Evolutionary conservation across 1,140 invertebrate genomes (phyloP), one percentile per base, ranked within the genome.

Genomic region (Trachymyrmex cornetzi): DNA sequence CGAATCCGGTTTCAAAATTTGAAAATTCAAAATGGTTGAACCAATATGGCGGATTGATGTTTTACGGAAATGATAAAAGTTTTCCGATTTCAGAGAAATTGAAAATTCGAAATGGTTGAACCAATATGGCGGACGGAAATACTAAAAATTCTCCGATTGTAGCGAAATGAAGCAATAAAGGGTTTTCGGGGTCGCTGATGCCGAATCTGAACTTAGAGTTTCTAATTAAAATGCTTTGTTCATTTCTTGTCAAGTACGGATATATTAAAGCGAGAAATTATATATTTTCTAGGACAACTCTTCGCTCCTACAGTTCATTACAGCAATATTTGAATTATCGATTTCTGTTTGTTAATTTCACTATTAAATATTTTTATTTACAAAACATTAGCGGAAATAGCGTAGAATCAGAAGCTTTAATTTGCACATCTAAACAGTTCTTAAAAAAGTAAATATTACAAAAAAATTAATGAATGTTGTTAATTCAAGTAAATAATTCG

Each of bases 211-310:
- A n/a, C n/a, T n/a, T n/a, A n/a, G n/a, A n/a, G n/a, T n/a, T n/a
- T 24, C 19, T n/a, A 30, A n/a, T 44, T 71, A 30, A 48, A 61
- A 59, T 61, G 24, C 34, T 38, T 22, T 38, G n/a, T 59, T 57
- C 71, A 64, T 64, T 44, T 63, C 82, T 67, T 30, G 57, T 66
- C 27, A 34, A 34, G 22, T n/a, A 53, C 11, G 44, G 12, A 66
- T 79, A 48, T 44, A 66, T 67, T 30, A 69, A 71, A 80, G 38
- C 77, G 38, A 69, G 27, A 4, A 12, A 67, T 86, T 86, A 61
- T 4, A 19, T 72, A 11, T 57, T 67, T 69, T n/a, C 24, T n/a
- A 48, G 38, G 48, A 1, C 24, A 61, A 61, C 11, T 12, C 30
- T n/a, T n/a, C 3, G n/a, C 16, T 16, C 1, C 24, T n/a, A n/a